phyloP scores from a whole-genome alignment of 1,140 invertebrate species.

The Neuroterus valhalla region DNA sequence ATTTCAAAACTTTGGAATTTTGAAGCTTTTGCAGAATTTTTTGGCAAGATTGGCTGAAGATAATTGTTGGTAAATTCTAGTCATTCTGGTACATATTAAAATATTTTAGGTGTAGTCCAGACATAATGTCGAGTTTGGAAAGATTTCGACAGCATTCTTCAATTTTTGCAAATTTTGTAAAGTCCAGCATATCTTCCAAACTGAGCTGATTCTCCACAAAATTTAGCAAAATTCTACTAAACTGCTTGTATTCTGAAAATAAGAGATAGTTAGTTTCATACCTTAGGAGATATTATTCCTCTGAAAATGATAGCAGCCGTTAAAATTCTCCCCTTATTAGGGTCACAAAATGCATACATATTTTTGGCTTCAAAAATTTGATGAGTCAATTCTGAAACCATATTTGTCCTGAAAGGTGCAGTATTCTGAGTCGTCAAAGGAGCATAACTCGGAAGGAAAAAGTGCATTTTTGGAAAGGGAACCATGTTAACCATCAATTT shows the following conservation, averaged over 20 bases:
- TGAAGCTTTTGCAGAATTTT: no score
- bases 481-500: slow-evolving; percentile 87
- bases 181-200: no score
- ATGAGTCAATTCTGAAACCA: slow-evolving; percentile 84
- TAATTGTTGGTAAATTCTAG: no score
- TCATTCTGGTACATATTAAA: no score
- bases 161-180: no score
- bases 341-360: slow-evolving; percentile 86
- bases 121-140: no score
- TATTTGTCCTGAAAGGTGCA: slow-evolving; percentile 78
- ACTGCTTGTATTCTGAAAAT: background rate
- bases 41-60: no score
- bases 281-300: slow-evolving; percentile 77
- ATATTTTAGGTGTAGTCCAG: no score
- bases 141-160: no score
- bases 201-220: no score
- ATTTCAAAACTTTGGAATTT: no score
- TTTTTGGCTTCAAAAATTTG: slow-evolving; percentile 86
- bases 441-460: slow-evolving; percentile 88
- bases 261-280: background rate
- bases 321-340: slow-evolving; percentile 79
- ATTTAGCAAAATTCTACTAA: background rate
- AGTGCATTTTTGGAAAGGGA: slow-evolving; percentile 85
- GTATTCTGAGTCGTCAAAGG: slow-evolving; percentile 79
- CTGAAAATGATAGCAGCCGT: slow-evolving; percentile 85